Evolutionary conservation across 2,797 vertebrate species (phyloP).

Genomic region (Helarctos malayanus): DNA sequence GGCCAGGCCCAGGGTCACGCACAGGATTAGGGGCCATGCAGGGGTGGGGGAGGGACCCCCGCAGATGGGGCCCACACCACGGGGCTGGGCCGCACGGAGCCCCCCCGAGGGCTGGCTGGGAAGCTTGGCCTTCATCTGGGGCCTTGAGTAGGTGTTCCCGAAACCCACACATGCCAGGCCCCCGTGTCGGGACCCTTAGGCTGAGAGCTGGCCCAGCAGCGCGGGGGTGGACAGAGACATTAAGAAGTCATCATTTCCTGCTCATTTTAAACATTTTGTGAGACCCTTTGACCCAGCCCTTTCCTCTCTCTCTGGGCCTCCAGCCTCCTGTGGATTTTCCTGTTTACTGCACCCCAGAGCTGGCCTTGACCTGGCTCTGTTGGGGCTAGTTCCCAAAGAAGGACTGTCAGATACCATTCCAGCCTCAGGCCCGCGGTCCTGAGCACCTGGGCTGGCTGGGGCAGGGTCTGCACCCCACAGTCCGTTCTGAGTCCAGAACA

Average conservation of each 20-base stretch:
- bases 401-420: background rate
- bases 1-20: background rate
- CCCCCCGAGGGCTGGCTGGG: background rate
- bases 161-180: background rate
- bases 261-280: background rate
- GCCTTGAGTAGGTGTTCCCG: accelerated
- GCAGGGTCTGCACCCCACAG: accelerated
- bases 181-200: accelerated
- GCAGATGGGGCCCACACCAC: background rate
- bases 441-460: background rate
- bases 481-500: background rate
- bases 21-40: accelerated
- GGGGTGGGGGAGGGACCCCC: background rate
- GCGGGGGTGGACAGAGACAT: background rate
- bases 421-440: background rate
- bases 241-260: constrained; percentile 64
- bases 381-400: background rate
- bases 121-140: background rate
- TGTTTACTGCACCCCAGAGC: constrained; percentile 71
- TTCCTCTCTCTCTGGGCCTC: constrained; percentile 59
- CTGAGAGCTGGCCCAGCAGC: background rate
- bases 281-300: constrained; percentile 40
- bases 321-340: constrained; percentile 58
- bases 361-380: background rate
- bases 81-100: background rate